Evolutionary conservation across 2,797 vertebrate species (phyloP).

Genomic region (Pipistrellus kuhlii): DNA sequence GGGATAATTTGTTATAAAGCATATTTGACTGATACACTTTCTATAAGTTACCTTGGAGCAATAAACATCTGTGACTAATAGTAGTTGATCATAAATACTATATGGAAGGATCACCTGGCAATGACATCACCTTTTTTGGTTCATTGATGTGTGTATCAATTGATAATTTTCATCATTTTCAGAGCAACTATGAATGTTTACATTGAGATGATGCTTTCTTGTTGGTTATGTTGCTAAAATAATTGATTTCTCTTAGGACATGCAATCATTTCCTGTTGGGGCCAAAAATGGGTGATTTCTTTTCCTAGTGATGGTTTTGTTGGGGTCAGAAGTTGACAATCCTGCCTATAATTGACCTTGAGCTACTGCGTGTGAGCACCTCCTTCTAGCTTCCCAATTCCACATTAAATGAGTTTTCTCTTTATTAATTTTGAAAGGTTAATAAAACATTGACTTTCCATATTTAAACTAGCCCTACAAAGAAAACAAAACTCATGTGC

Average conservation of each 20-base stretch:
- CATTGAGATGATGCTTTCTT: neutral
- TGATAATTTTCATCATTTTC: neutral
- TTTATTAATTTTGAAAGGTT: neutral
- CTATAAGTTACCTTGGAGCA: neutral
- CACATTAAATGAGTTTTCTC: neutral
- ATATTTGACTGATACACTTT: neutral
- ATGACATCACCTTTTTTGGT: neutral
- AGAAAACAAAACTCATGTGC: neutral
- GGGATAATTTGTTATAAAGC: neutral
- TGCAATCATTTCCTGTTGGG: neutral
- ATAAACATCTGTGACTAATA: neutral
- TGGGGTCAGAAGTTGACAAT: neutral
- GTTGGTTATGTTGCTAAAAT: neutral
- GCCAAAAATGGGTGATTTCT: neutral
- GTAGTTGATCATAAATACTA: neutral
- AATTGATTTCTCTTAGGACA: neutral
- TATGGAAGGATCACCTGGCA: neutral
- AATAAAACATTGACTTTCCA: neutral
- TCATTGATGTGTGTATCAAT: neutral
- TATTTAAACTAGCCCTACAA: neutral
- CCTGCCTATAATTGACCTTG: neutral
- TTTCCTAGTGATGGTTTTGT: neutral
- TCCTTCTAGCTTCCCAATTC: neutral
- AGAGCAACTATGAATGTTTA: neutral
- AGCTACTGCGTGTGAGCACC: too few species aligned